Evolutionary conservation across 2,797 vertebrate species (phyloP), one percentile per base, ranked within the genome.

Genomic region (Sebastes hopkinsi): DNA sequence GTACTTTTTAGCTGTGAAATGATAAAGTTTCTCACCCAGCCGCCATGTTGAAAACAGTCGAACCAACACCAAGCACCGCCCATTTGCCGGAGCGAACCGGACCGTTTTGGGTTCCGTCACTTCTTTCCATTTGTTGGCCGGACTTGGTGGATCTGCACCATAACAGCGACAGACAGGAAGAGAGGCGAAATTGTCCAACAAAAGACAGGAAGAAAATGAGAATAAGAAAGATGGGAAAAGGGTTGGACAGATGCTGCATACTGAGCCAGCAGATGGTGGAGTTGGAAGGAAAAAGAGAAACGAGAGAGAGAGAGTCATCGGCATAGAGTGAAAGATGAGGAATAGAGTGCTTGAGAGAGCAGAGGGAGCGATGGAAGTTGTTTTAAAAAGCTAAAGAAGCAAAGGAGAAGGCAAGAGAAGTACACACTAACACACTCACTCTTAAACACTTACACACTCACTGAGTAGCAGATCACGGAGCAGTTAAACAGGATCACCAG

Each of bases 401-500:
- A 25, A 18, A 30, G 20, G 62, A 65, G 62, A 58, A 64, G 32
- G 5, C 32, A 68, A 65, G 22, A 14, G 20, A 64, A 5, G 29
- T 29, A 12, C 60, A 67, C 50, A 79, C 30, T 60, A 67, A 81
- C 38, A 72, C 60, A 62, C n/a, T 36, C 20, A 14, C 18, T n/a
- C 46, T 10, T 55, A 59, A 74, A 16, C 60, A 8, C 72, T 34
- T 8, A 8, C 18, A 50, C 46, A 50, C 46, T 50, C n/a, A 18
- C 22, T 25, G 34, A 52, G 50, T 1, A 30, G 50, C 72, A 72
- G 84, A 90, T 90, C 84, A 67, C 59, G 22, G 56, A 82, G 81
- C 80, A 83, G 79, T 83, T 85, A 83, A 83, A 87, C n/a, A 85
- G 64, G 67, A 88, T 83, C 59, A 85, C 85, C 64, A 59, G 77